Evolutionary conservation across 2,113 vertebrate species (phyloP).

Genomic region (Miniopterus natalensis): DNA sequence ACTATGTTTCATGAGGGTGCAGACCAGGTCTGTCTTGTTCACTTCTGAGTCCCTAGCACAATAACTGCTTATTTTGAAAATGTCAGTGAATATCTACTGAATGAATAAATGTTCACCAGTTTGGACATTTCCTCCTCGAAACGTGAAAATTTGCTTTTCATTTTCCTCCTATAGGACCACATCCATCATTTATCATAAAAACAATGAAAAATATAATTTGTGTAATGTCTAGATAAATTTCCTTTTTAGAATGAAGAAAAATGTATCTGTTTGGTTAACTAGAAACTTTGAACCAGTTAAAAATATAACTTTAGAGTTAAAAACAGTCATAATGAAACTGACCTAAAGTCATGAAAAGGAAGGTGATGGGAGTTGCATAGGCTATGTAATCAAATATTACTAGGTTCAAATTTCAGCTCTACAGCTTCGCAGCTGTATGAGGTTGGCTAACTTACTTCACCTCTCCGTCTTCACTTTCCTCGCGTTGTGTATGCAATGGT

Average conservation of each 20-base stretch:
- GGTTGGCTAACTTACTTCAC: background rate
- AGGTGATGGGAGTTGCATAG: background rate
- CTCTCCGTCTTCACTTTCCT: background rate
- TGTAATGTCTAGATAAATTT: background rate
- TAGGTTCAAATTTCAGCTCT: conserved; percentile 21
- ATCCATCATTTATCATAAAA: conserved; percentile 11
- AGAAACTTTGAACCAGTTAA: conserved; percentile 7
- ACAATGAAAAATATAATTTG: background rate
- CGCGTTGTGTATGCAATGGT: background rate
- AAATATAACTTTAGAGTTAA: conserved; percentile 19
- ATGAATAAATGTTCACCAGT: background rate
- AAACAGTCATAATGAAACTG: conserved; percentile 10
- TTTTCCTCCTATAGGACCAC: background rate
- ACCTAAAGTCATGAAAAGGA: conserved; percentile 20
- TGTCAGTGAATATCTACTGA: background rate
- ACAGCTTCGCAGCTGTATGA: background rate
- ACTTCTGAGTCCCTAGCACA: background rate
- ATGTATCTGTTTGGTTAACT: background rate
- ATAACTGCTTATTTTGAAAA: background rate
- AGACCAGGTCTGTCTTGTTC: background rate
- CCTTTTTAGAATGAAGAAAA: background rate
- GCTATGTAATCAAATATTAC: conserved; percentile 35
- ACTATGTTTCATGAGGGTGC: background rate
- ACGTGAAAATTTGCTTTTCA: conserved; percentile 12
- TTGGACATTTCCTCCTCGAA: conserved; percentile 16